Evolutionary conservation across 2,888 invertebrate genomes (phyloP).

Genomic region (Cryptus viduatorius): DNA sequence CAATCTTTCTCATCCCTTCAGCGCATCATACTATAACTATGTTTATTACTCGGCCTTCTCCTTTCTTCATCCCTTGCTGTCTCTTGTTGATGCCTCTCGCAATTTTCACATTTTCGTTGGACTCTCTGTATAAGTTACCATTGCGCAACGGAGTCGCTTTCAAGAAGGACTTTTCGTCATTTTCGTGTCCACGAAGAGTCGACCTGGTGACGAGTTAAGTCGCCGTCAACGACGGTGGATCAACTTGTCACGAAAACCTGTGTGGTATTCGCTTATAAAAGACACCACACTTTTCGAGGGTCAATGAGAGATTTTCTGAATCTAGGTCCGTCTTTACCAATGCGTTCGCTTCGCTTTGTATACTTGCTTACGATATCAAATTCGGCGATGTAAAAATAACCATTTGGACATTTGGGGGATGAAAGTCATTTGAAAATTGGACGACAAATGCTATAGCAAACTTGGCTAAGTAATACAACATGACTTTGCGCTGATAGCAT

Average conservation of each 20-base stretch:
- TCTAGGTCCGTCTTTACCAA: background rate
- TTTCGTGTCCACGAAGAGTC: slow-evolving; percentile 3
- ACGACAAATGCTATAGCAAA: background rate
- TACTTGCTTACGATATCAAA: background rate
- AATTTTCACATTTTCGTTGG: slow-evolving; percentile 9
- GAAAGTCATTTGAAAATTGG: too few relatives aligned
- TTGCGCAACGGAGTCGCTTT: background rate
- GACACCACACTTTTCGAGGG: slow-evolving; percentile 9
- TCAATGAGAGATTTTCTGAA: background rate
- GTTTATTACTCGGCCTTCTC: slow-evolving; percentile 8
- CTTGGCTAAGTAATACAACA: background rate
- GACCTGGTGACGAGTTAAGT: slow-evolving; percentile 53
- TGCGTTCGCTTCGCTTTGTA: background rate
- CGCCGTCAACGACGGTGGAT: slow-evolving; percentile 59
- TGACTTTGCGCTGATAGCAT: too few relatives aligned
- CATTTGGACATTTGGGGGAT: too few relatives aligned
- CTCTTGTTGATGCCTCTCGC: background rate
- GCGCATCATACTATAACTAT: slow-evolving; percentile 5
- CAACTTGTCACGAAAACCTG: slow-evolving; percentile 59
- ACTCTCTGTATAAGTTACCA: background rate
- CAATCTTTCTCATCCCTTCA: background rate
- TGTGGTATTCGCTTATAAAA: slow-evolving; percentile 49
- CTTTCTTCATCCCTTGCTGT: background rate
- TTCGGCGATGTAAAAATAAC: background rate
- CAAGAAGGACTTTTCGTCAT: slow-evolving; percentile 17